Evolutionary conservation across 2,888 invertebrate genomes (phyloP), one percentile per base, ranked within the genome.

Genomic region (Tineola bisselliella): DNA sequence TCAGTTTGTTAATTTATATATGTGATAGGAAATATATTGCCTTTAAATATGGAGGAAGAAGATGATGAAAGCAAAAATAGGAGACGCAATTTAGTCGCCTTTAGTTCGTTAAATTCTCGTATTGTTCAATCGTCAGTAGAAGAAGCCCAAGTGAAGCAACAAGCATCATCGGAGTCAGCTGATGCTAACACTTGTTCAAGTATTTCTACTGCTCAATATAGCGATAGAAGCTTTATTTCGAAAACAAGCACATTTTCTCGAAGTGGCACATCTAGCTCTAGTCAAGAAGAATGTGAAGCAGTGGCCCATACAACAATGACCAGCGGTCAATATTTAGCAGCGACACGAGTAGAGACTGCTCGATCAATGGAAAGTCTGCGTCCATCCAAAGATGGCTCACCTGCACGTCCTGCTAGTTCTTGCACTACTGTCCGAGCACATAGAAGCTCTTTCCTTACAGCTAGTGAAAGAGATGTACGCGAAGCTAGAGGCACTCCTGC

Each of bases 341-440:
- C 89, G 0, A 78, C 84, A 17, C 77, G 89, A 63, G 89, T 88
- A 8, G 89, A 90, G 72, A 88, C 90, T 0, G 89, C 91, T 59
- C 88, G 90, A 62, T 92, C 92, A 19, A 92, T 92, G 92, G 92
- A 92, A 72, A 91, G 91, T 69, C 87, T 92, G 67, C 86, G 91
- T 69, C 88, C 89, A 60, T 81, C 87, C 62, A 87, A 87, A 67
- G 89, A 89, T 65, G 74, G 84, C 44, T 84, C 87, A 25, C 88
- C 89, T 61, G 89, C 89, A 70, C 75, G 89, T 64, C 87, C 89
- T 69, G 73, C 90, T 1, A 84, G 87, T 67, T 80, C 87, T 0
- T 79, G 90, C 63, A 67, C 70, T 8, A 62, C 69, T 33, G 81
- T 82, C 63, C 83, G 88, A 61, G 69, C 81, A 44, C 89, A 90